Base-by-base conservation (phyloP, 2,888 invertebrate species). In the Yponomeuta malinellus region DNA sequence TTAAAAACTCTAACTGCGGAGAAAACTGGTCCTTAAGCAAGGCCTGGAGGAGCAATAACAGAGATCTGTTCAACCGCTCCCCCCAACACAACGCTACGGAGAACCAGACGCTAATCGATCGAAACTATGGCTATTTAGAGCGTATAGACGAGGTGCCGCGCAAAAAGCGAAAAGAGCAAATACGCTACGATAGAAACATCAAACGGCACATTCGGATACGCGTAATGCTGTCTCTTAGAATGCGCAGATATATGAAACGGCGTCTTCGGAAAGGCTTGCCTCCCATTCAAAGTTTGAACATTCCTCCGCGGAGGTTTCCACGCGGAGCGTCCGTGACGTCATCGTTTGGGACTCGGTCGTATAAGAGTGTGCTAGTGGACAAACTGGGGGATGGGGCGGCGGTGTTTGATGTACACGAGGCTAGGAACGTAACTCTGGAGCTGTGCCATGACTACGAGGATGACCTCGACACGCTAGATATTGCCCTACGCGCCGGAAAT, bases 201-300 rank as follows among this genome's bases (percentile, higher is more conserved):
- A 94, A 94, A 71, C 87, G 94, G 37, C 94, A 95, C 78, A 93
- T 95, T 37, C 90, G 94, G 72, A 93, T 95, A 31, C 89, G 95
- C 23, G 93, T 95, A 69, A 94, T 95, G 93, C 85, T 95, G 76
- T 94, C 95, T 12, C 84, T 95, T 73, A 89, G 95, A 72, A 92
- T 95, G 87, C 92, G 94, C 37, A 83, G 92, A 71, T 92, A 93
- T 72, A 90, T 92, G 79, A 93, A 91, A 74, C 79, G 87, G 72
- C 78, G 86, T 70, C 71, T 88, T 71, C 78, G 82, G 72, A 89
- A 85, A 71, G 78, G 76, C 52, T 52, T 66, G 10, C 15, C 12
- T 67, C 72, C 78, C 0, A 76, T 81, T 23, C 83, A 86, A 73
- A 86, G 78, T 59, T 77, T 82, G 6, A 83, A 80, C 6, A 83